Evolutionary conservation across 2,797 vertebrate genomes (phyloP).

Genomic region (Tauraco hartlaubi): DNA sequence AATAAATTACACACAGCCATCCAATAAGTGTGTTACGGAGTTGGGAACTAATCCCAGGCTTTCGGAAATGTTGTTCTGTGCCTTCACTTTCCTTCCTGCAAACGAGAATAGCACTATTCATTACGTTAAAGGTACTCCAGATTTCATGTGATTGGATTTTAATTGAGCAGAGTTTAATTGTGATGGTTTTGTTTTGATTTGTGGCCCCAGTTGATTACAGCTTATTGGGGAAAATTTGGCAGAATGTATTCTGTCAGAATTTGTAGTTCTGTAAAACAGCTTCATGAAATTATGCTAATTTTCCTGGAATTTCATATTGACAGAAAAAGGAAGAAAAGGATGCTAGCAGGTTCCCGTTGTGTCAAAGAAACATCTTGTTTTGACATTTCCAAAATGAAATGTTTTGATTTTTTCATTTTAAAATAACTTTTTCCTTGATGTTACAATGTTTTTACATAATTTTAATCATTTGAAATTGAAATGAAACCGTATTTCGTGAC

Average conservation of each 20-base stretch:
- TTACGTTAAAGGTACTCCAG: neutral
- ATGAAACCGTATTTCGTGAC: constrained; percentile 39
- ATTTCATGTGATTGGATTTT: neutral
- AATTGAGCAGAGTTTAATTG: neutral
- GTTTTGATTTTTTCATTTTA: constrained; percentile 59
- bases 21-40: neutral
- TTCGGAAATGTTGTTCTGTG: neutral
- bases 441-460: constrained; percentile 28
- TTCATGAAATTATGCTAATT: neutral
- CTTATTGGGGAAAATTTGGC: neutral
- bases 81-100: neutral
- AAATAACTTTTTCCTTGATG: constrained; percentile 47
- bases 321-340: neutral
- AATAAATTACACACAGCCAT: neutral
- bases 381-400: constrained; percentile 53
- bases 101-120: neutral
- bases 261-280: neutral
- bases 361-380: constrained; percentile 62
- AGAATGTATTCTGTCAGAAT: neutral
- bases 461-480: constrained; percentile 59
- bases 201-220: neutral
- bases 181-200: neutral
- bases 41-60: neutral
- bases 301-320: constrained; percentile 28
- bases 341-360: constrained; percentile 21